Evolutionary conservation across 2,888 invertebrate genomes (phyloP), one percentile per base, ranked within the genome.

Genomic region (Synergus itoensis): DNA sequence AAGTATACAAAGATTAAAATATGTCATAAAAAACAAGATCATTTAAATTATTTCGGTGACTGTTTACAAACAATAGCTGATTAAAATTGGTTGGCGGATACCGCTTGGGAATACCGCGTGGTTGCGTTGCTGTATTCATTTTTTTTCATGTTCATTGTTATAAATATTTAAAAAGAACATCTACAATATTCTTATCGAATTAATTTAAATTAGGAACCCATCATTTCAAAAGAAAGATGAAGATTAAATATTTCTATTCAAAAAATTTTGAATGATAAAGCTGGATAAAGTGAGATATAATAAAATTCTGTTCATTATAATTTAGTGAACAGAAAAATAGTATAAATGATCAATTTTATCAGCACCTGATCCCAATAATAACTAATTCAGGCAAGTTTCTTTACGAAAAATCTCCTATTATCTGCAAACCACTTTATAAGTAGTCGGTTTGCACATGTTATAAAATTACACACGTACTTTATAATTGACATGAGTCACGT

Each of bases 401-500:
- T 73, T 16, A 11, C 36, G 2, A 57, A 53, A 53, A 53, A 36
- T 48, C n/a, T 18, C 28, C 9, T 12, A 73, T 41, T 41, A 18
- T 73, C 36, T 48, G 16, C 43, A 73, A 48, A 16, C n/a, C 36
- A 53, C n/a, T 73, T 73, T 53, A 0, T 4, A 53, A 73, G 9
- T 48, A 11, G 21, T 36, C 16, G 11, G 7, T 65, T 11, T 65
- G 12, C 41, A 48, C 28, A 48, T 48, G 43, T 36, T 73, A n/a
- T 53, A 48, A 73, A 73, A 48, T 28, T 28, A 73, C 8, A 41
- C 73, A n/a, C 73, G 53, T 53, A 69, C 48, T 28, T 53, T 69
- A 28, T 87, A 85, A 87, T 79, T 85, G 87, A 82, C 82, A 78
- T 86, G 86, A 86, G 82, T 86, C 86, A 86, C 80, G 60, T 77